Evolutionary conservation across 2,888 invertebrate genomes (phyloP), one percentile per base, ranked within the genome.

Genomic region (Platycnemis pennipes): DNA sequence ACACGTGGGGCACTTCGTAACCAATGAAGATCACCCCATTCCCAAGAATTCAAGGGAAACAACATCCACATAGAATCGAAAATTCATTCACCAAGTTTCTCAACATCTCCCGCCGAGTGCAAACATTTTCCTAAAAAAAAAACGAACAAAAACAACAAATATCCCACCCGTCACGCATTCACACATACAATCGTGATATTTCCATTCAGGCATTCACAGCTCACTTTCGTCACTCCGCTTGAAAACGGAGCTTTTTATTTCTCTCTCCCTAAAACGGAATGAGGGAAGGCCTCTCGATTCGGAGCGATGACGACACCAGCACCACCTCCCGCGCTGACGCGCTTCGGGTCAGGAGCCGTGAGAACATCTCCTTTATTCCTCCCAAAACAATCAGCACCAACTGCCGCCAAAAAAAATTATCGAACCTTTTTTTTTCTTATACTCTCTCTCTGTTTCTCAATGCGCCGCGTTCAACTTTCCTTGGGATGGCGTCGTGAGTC

Each of bases 1-100:
- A 91, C 63, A 63, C 42, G n/a, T 26, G 44, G 91, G 42, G 91
- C n/a, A 91, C n/a, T 69, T 91, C 63, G 42, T 26, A 7, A 37
- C 13, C 22, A 44, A n/a, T 91, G 53, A 49, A 91, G 42, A 56
- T 56, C 13, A 26, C 53, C 45, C 42, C 56, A 42, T 26, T 31
- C 56, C 37, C 77, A 77, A 37, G 13, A 77, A 77, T 77, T 31
- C 77, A 77, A 26, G 77, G 37, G 77, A 63, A 77, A 26, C 26
- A 22, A 77, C n/a, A 37, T 26, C 31, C 63, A 77, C 77, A 77
- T 31, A n/a, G n/a, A 37, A 16, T 37, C 37, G 37, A 31, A 77
- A 77, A 77, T 26, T 37, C 77, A 77, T 37, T 37, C 37, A 77
- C 77, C 49, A 77, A 77, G 37, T 37, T 31, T 16, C 37, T 37